phyloP scores from a whole-genome alignment of 2,797 vertebrate species.

The Tapirus indicus region DNA sequence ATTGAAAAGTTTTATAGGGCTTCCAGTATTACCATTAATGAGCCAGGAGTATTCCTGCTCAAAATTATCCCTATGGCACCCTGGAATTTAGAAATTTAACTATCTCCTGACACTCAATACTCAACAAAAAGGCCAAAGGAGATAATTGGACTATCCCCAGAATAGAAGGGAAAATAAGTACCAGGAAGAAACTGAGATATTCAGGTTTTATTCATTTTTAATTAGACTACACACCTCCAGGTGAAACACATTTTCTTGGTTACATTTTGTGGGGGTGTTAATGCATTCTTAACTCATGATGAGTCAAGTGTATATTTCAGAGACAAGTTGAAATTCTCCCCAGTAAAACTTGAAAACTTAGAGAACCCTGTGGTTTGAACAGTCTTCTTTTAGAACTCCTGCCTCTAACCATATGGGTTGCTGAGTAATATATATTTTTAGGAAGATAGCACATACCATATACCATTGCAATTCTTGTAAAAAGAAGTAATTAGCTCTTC shows the following conservation, averaged over 20 bases:
- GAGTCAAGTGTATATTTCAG: constrained; percentile 66
- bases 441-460: constrained; percentile 25
- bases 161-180: constrained; percentile 47
- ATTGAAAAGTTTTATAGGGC: not conserved
- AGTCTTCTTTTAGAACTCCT: constrained; percentile 73
- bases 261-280: constrained; percentile 59
- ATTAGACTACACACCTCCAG: constrained; percentile 63
- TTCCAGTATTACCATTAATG: not conserved
- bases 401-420: constrained; percentile 66
- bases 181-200: constrained; percentile 2
- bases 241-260: constrained; percentile 69
- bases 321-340: constrained; percentile 53
- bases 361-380: constrained; percentile 59
- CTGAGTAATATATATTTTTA: constrained; percentile 69
- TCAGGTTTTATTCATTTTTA: constrained; percentile 68
- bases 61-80: not conserved
- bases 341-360: constrained; percentile 60
- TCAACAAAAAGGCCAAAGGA: not conserved
- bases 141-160: constrained; percentile 21
- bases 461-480: constrained; percentile 9
- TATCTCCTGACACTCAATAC: not conserved
- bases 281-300: constrained; percentile 60
- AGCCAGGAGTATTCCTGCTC: constrained; percentile 21
- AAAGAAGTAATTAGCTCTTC: constrained; percentile 33
- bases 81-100: not conserved